phyloP scores from a whole-genome alignment of 2,113 vertebrate species.

The Microcebus murinus region DNA sequence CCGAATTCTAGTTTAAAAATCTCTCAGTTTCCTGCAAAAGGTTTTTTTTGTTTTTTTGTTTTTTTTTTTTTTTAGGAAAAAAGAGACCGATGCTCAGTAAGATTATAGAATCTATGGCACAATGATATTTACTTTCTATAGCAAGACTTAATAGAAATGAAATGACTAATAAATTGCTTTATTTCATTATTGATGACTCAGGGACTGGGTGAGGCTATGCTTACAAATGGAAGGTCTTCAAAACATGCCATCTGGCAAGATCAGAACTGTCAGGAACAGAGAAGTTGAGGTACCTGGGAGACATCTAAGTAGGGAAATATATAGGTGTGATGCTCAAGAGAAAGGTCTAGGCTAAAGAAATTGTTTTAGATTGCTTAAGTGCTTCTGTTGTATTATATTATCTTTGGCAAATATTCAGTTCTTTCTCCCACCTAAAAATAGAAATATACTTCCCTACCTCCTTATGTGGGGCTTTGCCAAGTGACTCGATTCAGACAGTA shows the following conservation, averaged over 20 bases:
- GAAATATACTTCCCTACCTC: neutral
- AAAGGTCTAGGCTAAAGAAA: neutral
- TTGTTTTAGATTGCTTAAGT: neutral
- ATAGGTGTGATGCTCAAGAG: neutral
- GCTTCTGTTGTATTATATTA: neutral
- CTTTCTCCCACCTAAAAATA: neutral
- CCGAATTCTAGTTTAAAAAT: neutral
- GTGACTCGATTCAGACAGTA: neutral
- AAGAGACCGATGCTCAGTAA: neutral
- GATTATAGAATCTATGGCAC: neutral
- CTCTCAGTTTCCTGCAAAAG: neutral
- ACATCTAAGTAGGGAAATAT: neutral
- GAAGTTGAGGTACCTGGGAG: neutral
- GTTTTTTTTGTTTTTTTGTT: no score
- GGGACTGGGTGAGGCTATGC: neutral
- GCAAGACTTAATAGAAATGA: neutral
- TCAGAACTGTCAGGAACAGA: neutral
- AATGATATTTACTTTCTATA: neutral
- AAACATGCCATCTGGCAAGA: neutral
- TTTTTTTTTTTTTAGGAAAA: neutral
- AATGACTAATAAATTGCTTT: constrained; percentile 16
- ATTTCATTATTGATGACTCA: constrained; percentile 16
- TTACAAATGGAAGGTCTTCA: neutral
- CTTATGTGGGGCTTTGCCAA: neutral
- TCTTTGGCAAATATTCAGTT: neutral